Conservation (phyloP, 2,888 invertebrate genomes). For the Spilosoma lubricipeda region DNA sequence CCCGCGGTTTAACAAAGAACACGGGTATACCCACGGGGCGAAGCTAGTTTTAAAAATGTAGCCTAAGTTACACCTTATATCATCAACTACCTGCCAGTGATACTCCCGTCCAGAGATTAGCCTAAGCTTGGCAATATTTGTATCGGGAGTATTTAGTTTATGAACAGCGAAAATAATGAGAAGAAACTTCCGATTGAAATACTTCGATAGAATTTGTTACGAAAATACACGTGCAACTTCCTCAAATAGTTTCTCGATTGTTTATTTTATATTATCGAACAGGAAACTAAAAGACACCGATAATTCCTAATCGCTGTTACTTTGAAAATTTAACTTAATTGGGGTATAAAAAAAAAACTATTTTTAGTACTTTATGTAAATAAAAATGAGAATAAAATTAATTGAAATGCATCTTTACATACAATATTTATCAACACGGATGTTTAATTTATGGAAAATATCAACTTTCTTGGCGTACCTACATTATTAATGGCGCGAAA, state of each 20-base stretch:
- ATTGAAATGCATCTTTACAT: neutral
- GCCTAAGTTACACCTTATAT: no score
- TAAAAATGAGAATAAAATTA: neutral
- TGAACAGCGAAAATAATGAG: slow-evolving; percentile 30
- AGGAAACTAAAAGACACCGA: neutral
- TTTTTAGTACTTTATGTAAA: neutral
- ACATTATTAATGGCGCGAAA: slow-evolving; percentile 1
- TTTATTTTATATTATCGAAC: neutral
- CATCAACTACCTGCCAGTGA: no score
- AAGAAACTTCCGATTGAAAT: slow-evolving; percentile 48
- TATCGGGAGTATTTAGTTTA: neutral
- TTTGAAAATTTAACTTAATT: neutral
- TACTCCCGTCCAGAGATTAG: no score
- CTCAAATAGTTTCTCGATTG: neutral
- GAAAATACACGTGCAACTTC: slow-evolving; percentile 4
- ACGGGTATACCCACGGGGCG: no score
- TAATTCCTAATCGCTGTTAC: neutral
- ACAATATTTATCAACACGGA: neutral
- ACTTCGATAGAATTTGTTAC: slow-evolving; percentile 45
- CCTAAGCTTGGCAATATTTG: neutral
- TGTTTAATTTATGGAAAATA: neutral
- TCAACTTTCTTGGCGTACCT: neutral
- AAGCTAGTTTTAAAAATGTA: no score
- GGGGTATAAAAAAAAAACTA: no score
- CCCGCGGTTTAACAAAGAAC: no score